Base-by-base conservation (phyloP, 2,888 invertebrate species). In the Drosophila crucigera region DNA sequence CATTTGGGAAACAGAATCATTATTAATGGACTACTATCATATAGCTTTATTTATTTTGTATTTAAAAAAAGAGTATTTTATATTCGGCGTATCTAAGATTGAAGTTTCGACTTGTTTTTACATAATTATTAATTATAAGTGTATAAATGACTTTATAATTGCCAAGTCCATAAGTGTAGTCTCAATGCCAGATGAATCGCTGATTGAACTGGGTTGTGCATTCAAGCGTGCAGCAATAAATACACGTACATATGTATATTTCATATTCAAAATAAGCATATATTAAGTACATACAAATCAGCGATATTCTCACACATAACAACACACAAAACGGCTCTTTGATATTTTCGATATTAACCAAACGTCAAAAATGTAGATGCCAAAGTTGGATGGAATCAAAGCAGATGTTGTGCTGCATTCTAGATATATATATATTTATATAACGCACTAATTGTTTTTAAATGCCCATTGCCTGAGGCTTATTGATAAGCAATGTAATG, bases 101-200 rank as follows among this genome's bases (percentile, higher is more conserved):
- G 10, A 11, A 5, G 4, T 4, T 4, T 43, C 54, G 30, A 53
- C 50, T 68, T 55, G 41, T 35, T 58, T 37, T 50, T 50, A 37
- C 19, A 50, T 14, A 60, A 39, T 49, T 25, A 35, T 49, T 47
- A 16, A 52, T 50, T 33, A 31, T 31, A 22, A 52, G 41, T 49
- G 30, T 58, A 65, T 66, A 69, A 63, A 76, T 79, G 67, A 69
- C 35, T 70, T 53, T 59, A 68, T 80, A 83, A 81, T 81, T 80
- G 55, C 33, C 41, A 63, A 55, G 70, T 54, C 76, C 76, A 70
- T 73, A 77, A 73, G 80, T 64, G 74, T 63, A 55, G 63, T 78
- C 75, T 70, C 58, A 81, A 79, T 71, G 73, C 63, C 79, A 82
- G 73, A 69, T 82, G 49, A 64, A 68, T 37, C 68, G 59, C 49